Evolutionary conservation across 2,797 vertebrate genomes (phyloP).

Genomic region (Macropodus opercularis): DNA sequence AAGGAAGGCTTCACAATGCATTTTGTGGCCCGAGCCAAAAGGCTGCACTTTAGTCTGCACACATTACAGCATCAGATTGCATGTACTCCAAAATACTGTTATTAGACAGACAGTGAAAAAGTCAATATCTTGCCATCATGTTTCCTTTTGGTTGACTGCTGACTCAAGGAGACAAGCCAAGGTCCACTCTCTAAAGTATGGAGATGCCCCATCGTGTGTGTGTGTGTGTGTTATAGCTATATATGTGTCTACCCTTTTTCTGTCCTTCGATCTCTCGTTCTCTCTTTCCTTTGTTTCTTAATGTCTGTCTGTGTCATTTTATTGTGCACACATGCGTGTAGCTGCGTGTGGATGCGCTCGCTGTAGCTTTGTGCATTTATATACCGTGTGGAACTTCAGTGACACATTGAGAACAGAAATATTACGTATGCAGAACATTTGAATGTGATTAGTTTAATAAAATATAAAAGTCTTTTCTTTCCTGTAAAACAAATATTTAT

Average conservation of each 20-base stretch:
- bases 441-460: not conserved
- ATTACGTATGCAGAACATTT: not conserved
- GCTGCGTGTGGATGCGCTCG: slow-evolving; percentile 12
- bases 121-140: slow-evolving; percentile 78
- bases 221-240: slow-evolving; percentile 30
- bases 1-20: slow-evolving; percentile 63
- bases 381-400: not conserved
- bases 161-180: slow-evolving; percentile 77
- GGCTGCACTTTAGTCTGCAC: slow-evolving; percentile 71
- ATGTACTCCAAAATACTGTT: slow-evolving; percentile 78
- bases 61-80: slow-evolving; percentile 68
- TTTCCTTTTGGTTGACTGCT: slow-evolving; percentile 77
- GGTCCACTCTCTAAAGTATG: slow-evolving; percentile 68
- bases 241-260: too few relatives aligned
- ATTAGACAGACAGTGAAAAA: slow-evolving; percentile 79
- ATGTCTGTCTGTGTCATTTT: slow-evolving; percentile 25
- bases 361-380: slow-evolving; percentile 37
- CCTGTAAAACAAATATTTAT: slow-evolving; percentile 5
- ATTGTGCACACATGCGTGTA: slow-evolving; percentile 20
- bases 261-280: too few relatives aligned
- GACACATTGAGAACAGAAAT: not conserved
- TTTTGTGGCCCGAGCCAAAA: slow-evolving; percentile 60
- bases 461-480: not conserved
- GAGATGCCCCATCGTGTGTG: slow-evolving; percentile 48
- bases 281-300: slow-evolving; percentile 17